Conservation (phyloP, 2,797 vertebrate species). For the Gambusia yucatana region DNA sequence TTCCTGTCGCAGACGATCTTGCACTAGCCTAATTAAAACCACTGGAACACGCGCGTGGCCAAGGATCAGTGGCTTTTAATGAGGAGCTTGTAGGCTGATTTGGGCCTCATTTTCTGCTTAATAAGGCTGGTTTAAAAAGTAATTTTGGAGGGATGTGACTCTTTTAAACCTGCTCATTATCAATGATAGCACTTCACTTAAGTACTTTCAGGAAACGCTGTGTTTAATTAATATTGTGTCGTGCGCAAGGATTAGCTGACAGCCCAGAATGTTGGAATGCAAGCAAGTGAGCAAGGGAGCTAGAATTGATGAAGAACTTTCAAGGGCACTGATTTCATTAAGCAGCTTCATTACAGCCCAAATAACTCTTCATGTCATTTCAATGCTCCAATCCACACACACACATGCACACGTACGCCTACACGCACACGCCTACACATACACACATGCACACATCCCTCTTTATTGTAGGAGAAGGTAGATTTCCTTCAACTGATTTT, state of each 20-base stretch:
- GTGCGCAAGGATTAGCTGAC: slow-evolving; percentile 87
- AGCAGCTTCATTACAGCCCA: slow-evolving; percentile 86
- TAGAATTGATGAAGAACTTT: slow-evolving; percentile 91
- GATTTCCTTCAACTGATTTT: slow-evolving; percentile 34
- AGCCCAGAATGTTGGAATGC: slow-evolving; percentile 74
- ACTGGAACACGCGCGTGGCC: slow-evolving; percentile 87
- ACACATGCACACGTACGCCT: slow-evolving; percentile 30
- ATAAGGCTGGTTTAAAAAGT: slow-evolving; percentile 94
- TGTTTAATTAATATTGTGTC: slow-evolving; percentile 90
- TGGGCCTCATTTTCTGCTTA: slow-evolving; percentile 96
- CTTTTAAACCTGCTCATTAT: slow-evolving; percentile 93
- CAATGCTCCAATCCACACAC: slow-evolving; percentile 66
- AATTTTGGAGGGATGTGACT: slow-evolving; percentile 90
- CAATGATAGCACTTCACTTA: slow-evolving; percentile 88
- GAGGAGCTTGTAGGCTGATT: slow-evolving; percentile 94
- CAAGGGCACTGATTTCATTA: slow-evolving; percentile 94
- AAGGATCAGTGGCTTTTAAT: slow-evolving; percentile 95
- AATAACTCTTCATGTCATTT: slow-evolving; percentile 88
- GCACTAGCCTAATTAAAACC: slow-evolving; percentile 91
- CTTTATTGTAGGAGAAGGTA: not conserved
- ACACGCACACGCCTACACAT: slow-evolving; percentile 15
- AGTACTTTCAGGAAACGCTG: slow-evolving; percentile 87
- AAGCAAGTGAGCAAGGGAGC: slow-evolving; percentile 73
- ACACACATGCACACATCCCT: slow-evolving; percentile 3
- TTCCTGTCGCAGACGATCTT: slow-evolving; percentile 87